These are phyloP conservation scores for Loripinus fragilis DNA, from an alignment of 2,888 invertebrate species.

Conservation along the genomic window DNA sequence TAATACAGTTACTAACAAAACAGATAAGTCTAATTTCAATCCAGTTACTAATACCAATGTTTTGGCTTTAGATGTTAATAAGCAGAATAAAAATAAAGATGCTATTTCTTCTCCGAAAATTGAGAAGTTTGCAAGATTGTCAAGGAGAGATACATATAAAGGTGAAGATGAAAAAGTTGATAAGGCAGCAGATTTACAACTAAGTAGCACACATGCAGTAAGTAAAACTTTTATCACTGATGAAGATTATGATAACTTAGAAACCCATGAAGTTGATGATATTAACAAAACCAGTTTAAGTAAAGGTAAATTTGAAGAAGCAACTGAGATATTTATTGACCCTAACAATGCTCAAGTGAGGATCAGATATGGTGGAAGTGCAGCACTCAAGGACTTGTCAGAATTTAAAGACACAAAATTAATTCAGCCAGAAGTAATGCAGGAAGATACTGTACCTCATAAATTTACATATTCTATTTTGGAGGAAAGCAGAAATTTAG, in stretches of 20 bases:
- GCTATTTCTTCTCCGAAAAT: background rate
- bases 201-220: background rate
- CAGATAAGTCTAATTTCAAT: background rate
- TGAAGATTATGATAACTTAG: background rate
- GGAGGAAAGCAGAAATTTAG: constrained; percentile 17
- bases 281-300: background rate
- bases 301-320: constrained; percentile 9
- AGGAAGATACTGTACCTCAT: constrained; percentile 25
- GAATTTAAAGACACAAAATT: constrained; percentile 35
- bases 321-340: constrained; percentile 50
- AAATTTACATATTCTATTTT: constrained; percentile 44
- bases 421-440: constrained; percentile 39
- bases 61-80: background rate
- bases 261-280: background rate
- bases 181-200: background rate
- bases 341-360: constrained; percentile 44
- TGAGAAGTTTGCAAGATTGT: constrained; percentile 15
- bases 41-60: background rate
- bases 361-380: constrained; percentile 30
- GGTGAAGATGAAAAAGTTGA: constrained; percentile 13
- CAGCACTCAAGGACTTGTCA: constrained; percentile 4
- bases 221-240: background rate
- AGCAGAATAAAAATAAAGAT: background rate
- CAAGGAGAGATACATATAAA: constrained; percentile 32
- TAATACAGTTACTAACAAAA: background rate